These are phyloP conservation scores for Apaloderma vittatum DNA, from an alignment of 2,113 vertebrate genomes.

Conservation along the genomic window DNA sequence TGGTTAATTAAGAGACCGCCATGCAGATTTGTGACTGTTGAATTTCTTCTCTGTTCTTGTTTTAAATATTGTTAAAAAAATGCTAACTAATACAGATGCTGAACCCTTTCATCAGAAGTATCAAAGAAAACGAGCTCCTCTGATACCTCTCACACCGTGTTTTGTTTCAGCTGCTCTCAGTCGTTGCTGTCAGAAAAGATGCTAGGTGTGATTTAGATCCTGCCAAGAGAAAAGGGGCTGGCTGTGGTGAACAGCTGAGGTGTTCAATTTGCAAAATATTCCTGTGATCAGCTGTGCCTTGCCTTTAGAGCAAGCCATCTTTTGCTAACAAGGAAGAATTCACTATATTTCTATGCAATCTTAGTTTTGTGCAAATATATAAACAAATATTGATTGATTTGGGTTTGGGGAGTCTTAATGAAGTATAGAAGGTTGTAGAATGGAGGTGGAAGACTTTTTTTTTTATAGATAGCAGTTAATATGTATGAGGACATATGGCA, in stretches of 20 bases:
- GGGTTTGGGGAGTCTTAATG: background rate
- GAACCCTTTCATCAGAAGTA: constrained; percentile 4
- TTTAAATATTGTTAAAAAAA: constrained; percentile 5
- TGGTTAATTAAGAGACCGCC: background rate
- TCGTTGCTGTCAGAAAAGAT: background rate
- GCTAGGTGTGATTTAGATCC: background rate
- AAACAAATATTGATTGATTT: background rate
- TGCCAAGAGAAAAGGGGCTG: background rate
- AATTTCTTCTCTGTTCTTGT: background rate
- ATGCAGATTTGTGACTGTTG: background rate
- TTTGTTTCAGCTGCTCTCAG: constrained; percentile 10
- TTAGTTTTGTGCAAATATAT: background rate
- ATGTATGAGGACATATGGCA: background rate
- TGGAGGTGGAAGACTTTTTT: background rate
- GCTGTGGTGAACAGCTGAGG: background rate
- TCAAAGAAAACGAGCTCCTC: constrained; percentile 20
- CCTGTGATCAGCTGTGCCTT: background rate
- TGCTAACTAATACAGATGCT: background rate
- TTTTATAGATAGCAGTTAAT: background rate
- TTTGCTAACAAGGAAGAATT: background rate
- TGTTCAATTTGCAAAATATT: background rate
- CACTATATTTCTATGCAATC: background rate
- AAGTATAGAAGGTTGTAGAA: background rate
- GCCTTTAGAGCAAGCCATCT: background rate
- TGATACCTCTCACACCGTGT: background rate